Base-by-base conservation (phyloP, 2,113 vertebrate species). In the Macrotis lagotis region DNA sequence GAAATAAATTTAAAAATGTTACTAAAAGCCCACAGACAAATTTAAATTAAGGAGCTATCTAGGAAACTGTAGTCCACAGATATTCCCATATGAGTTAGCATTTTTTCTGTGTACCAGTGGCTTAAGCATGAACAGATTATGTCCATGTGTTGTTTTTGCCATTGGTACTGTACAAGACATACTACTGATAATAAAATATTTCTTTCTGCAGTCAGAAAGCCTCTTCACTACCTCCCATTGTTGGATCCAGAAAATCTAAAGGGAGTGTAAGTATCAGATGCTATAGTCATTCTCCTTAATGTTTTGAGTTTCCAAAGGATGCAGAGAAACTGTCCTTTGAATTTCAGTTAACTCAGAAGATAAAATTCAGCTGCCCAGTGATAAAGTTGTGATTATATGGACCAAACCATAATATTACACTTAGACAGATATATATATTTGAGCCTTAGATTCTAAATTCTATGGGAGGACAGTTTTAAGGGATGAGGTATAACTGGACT, bases 161-260 rank as follows among this genome's bases (percentile, higher is more conserved):
- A 83, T 83, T 83, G 66, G 19, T 94, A 48, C 51, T 4, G 92
- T 94, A 31, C 1, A 28, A 90, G 91, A 0, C 53, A 3, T 92
- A 37, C 92, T 91, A 26, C 52, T 90, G 92, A 50, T 48, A 88
- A 91, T 37, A 37, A 50, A 93, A 12, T n/a, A 11, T 83, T 98
- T 98, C n/a, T 98, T 98, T 98, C 97, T 96, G 10, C 98, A 99
- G 99, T 88, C 99, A 99, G 94, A 99, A 99, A 98, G 98, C 98
- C 37, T 98, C 98, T 47, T 99, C 98, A 8, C 98, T 99, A 6
- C 99, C 99, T 53, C 99, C 99, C 0, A 98, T 99, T 97, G 98
- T 98, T 96, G 99, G 99, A 99, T 99, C 98, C 96, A 98, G 98
- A 92, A 99, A 99, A 96, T 99, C 98, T 96, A 99, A 99, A 97